Percentiles rank a stretch among this genome's conserved stretches.
Conservation (phyloP, 2,888 invertebrate genomes). For the Acanthosepion lycidas region DNA sequence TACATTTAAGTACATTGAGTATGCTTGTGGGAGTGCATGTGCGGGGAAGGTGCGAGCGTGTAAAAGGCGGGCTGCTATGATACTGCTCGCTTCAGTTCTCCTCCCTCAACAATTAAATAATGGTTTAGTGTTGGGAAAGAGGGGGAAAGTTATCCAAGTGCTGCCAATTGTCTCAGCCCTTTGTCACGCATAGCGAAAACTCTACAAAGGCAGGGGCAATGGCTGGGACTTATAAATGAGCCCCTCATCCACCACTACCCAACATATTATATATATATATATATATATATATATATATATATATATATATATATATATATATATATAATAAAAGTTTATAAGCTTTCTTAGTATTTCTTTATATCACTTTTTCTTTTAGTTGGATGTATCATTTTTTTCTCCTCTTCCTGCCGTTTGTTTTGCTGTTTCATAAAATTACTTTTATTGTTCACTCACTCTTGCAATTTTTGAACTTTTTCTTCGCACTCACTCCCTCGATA, state of each 20-base stretch:
- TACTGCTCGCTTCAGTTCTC: conserved; percentile 3
- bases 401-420: no score
- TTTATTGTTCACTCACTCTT: no score
- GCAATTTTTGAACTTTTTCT: no score
- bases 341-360: no score
- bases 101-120: neutral
- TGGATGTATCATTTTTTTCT: no score
- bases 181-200: no score
- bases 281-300: neutral
- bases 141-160: neutral
- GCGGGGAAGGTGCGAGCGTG: neutral
- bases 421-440: no score
- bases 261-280: neutral
- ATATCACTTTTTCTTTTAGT: no score
- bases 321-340: neutral
- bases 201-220: neutral
- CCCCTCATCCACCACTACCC: neutral
- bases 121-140: neutral
- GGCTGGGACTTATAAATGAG: no score
- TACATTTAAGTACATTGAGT: no score
- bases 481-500: no score
- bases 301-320: neutral
- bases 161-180: neutral
- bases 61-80: neutral
- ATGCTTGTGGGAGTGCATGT: neutral